Conservation (phyloP, 2,113 vertebrate species). For the Bubalus kerabau region DNA sequence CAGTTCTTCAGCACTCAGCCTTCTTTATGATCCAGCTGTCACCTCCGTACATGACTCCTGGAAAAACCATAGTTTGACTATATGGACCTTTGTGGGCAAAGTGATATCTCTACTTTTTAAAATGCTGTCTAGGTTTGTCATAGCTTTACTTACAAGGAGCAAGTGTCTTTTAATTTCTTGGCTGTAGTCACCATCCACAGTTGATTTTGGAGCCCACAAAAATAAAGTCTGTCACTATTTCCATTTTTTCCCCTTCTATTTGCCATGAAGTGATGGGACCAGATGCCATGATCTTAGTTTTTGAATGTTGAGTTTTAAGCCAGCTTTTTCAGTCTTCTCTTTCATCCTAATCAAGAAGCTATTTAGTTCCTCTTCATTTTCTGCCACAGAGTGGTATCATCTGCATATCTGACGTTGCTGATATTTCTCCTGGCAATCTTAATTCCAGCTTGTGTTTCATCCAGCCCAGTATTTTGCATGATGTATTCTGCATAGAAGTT, state of each 20-base stretch:
- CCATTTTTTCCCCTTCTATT: neutral
- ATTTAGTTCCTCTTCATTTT: neutral
- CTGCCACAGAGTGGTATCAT: neutral
- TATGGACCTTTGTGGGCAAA: neutral
- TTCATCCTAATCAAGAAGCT: neutral
- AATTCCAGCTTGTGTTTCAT: neutral
- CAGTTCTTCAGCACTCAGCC: neutral
- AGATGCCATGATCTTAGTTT: neutral
- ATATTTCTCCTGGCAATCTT: neutral
- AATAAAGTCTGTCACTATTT: neutral
- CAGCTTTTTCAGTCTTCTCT: neutral
- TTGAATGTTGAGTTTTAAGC: neutral
- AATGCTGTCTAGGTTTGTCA: neutral
- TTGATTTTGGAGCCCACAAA: neutral
- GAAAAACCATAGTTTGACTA: neutral
- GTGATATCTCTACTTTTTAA: neutral
- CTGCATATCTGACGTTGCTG: neutral
- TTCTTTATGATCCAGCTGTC: neutral
- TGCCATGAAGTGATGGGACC: neutral
- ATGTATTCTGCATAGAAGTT: neutral
- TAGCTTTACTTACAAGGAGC: neutral
- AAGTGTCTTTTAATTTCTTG: neutral
- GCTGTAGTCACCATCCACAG: neutral
- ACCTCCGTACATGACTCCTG: neutral
- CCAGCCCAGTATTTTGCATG: neutral